Base-by-base conservation (phyloP, 2,888 invertebrate species). In the Brachyopa scutellaris region DNA sequence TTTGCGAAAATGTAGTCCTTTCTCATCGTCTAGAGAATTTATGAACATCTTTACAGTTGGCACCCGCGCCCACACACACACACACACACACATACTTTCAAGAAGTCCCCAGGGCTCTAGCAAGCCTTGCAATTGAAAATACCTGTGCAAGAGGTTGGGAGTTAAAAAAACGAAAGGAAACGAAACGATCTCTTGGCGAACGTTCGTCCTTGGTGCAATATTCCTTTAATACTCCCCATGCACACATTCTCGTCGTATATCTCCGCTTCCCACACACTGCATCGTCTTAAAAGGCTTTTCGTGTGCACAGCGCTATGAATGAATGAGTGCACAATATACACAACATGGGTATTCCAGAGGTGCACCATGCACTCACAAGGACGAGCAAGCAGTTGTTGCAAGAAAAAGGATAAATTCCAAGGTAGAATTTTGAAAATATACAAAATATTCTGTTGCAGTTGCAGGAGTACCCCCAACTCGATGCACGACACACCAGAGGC, bases 231-330 rank as follows among this genome's bases (percentile, higher is more conserved):
- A 70, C 70, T 47, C 62, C 70, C 70, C 62, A 64, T 74, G 62
- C 57, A 82, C 57, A 76, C 59, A 64, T n/a, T n/a, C n/a, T n/a
- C n/a, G n/a, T n/a, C 64, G 57, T 69, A 76, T 53, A 82, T 57
- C 80, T 66, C 6, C 26, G n/a, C 66, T 33, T 49, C 36, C 80
- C 55, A 61, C 69, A 73, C 62, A 29, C 29, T 42, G 64, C 42
- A 69, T 70, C 80, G 80, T 76, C 82, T 82, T 82, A 82, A 82
- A 82, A 82, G 82, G 82, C 82, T 82, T 82, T 82, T 55, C 77
- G 61, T 82, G 82, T 82, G 82, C 82, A 77, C 9, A 64, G 59
- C 70, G 57, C 69, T 82, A 82, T 82, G 80, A 82, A 82, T 76
- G 80, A 82, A 82, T 76, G 80, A 82, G 76, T 76, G 33, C 64